Evolutionary conservation across 2,888 invertebrate genomes (phyloP), one percentile per base, ranked within the genome.

Genomic region (Lumbricus terrestris): DNA sequence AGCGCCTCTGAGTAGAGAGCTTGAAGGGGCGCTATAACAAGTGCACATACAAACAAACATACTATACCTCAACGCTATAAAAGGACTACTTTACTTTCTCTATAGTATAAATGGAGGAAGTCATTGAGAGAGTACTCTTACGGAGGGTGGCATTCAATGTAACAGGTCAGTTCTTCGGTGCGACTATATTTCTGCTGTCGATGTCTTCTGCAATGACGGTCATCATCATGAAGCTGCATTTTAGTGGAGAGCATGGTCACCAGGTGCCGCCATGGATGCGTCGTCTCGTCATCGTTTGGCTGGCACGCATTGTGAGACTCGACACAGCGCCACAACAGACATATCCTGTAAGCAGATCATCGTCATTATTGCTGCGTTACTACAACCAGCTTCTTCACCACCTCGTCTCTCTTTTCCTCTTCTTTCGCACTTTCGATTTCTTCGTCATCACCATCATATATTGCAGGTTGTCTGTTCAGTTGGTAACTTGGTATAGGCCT

Each of bases 141-240:
- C n/a, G n/a, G n/a, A 69, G 69, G 69, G 6, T 69, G n/a, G 2
- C 69, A 69, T 69, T n/a, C n/a, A 8, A n/a, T 69, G 20, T 35
- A 1, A 18, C 91, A 93, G 93, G 93, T 88, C 91, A 93, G 38
- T 93, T 92, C 89, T 93, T 93, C 89, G 92, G 92, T 0, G 91
- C 91, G 54, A 91, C 93, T 18, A 93, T 93, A 82, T 91, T 93
- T 69, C 91, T 93, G 38, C 91, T 93, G 40, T 92, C 93, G 18
- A 89, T 93, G 42, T 92, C 93, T 18, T 89, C 92, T 20, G 91
- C 91, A 20, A 91, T 92, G 91, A 93, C 92, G 18, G 93, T 93
- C 47, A 54, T 93, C 34, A 91, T 92, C 15, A 91, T 93, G 91
- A 93, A 93, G 91, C 89, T 93, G 33, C 93, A 93, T 90, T 93